Evolutionary conservation across 1,140 invertebrate species (phyloP), one percentile per base, ranked within the genome.

Genomic region (Cydia fagiglandana): DNA sequence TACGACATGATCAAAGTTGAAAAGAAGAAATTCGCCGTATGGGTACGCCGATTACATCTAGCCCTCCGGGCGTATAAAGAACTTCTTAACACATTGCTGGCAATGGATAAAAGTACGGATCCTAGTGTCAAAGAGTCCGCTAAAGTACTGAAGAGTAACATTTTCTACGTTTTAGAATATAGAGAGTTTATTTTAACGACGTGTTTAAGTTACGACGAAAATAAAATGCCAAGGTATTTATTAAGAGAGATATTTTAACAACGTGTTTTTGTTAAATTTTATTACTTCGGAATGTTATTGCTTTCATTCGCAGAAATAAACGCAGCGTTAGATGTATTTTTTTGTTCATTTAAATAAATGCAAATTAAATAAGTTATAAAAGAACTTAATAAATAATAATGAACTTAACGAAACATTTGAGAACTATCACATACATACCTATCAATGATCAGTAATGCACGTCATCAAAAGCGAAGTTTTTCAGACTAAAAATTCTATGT

Each of bases 91-190:
- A 98, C 97, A 68, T 88, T 99, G 76, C 90, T 95, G 73, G 94
- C 94, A 2, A 98, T 99, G 97, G 97, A 98, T 88, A 95, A 94
- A 87, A 95, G 94, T 64, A 81, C 89, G 2, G 96, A 97, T 85
- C 88, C 93, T 64, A 92, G 92, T 41, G 95, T 98, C n/a, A 94
- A 94, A 76, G 95, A 96, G 38, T 96, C 96, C 0, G 95, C 96
- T 66, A 96, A 96, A 93, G 96, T 98, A 75, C 96, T 99, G 79
- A 97, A 98, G 92, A 96, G 96, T 87, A 97, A 98, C 93, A 95
- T 99, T 79, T 99, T 99, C 92, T 99, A 99, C 91, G 96, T 98
- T 12, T 94, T 97, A 76, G 98, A 99, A 91, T 99, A 99, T 93
- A 94, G 98, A 78, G 98, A 99, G 91, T 96, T 98, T 81, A 95